Conservation (phyloP, 2,113 vertebrate genomes). For the Loxodonta africana region DNA sequence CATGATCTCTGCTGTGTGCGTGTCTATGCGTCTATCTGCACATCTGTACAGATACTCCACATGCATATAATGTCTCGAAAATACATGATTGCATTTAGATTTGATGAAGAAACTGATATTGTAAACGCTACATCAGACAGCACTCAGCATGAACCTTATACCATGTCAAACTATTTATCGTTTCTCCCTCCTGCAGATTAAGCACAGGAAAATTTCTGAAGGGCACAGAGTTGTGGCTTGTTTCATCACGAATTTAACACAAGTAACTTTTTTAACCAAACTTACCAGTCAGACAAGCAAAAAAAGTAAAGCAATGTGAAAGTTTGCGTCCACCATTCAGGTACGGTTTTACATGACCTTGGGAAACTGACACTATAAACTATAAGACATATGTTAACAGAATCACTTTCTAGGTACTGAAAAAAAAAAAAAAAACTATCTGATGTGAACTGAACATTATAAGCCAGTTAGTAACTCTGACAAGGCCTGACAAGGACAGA, state of each 20-base stretch:
- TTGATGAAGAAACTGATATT: accelerated
- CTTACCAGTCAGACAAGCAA: too few species aligned
- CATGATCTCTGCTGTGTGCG: accelerated
- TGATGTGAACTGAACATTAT: background rate
- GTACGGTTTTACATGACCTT: accelerated
- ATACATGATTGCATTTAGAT: too few species aligned
- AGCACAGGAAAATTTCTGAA: accelerated
- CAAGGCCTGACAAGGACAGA: background rate
- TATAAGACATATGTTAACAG: background rate
- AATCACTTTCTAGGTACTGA: background rate
- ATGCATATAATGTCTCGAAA: accelerated
- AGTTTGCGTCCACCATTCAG: background rate
- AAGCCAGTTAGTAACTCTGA: background rate
- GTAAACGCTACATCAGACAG: accelerated
- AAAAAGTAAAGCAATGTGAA: background rate
- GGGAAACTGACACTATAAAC: background rate
- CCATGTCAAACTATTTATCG: accelerated
- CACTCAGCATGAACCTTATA: accelerated
- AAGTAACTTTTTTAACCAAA: background rate
- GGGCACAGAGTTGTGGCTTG: background rate
- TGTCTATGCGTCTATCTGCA: accelerated
- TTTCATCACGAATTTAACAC: background rate
- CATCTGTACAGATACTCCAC: accelerated
- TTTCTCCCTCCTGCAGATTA: background rate
- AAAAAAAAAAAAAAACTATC: background rate